These are phyloP conservation scores for Melanchra persicariae DNA, from an alignment of 2,888 invertebrate genomes.

Conservation along the genomic window DNA sequence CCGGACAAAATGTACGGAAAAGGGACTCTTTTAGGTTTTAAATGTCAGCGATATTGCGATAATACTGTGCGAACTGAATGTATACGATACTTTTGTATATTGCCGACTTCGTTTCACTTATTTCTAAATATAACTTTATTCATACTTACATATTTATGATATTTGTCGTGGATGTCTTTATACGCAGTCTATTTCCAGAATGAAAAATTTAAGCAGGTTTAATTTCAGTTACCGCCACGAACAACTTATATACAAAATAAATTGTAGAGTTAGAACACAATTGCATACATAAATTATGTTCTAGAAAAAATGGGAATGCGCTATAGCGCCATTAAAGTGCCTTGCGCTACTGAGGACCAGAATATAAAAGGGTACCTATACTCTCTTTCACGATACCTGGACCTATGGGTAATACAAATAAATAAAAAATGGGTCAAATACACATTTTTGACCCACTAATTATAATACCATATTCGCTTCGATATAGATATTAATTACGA, in stretches of 20 bases:
- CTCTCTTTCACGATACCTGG: background rate
- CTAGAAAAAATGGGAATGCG: background rate
- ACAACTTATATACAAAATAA: conserved; percentile 8
- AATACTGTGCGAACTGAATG: conserved; percentile 31
- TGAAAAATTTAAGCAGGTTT: background rate
- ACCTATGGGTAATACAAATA: no score
- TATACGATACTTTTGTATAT: conserved; percentile 22
- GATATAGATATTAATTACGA: background rate
- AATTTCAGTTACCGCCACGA: background rate
- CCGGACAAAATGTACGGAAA: conserved; percentile 24
- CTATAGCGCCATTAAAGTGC: background rate
- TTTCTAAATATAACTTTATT: background rate
- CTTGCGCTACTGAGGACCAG: background rate
- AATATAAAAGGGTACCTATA: background rate
- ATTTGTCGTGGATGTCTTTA: conserved; percentile 1
- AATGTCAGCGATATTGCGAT: conserved; percentile 30
- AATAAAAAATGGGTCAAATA: no score
- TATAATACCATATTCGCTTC: background rate
- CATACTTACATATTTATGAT: background rate
- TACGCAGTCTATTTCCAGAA: background rate
- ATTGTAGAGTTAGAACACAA: background rate
- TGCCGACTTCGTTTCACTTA: background rate
- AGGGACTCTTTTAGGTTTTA: conserved; percentile 38
- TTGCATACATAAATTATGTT: background rate
- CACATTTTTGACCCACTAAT: background rate